These are phyloP conservation scores for Sarcophilus harrisii DNA, from an alignment of 2,797 vertebrate genomes.

Conservation along the genomic window DNA sequence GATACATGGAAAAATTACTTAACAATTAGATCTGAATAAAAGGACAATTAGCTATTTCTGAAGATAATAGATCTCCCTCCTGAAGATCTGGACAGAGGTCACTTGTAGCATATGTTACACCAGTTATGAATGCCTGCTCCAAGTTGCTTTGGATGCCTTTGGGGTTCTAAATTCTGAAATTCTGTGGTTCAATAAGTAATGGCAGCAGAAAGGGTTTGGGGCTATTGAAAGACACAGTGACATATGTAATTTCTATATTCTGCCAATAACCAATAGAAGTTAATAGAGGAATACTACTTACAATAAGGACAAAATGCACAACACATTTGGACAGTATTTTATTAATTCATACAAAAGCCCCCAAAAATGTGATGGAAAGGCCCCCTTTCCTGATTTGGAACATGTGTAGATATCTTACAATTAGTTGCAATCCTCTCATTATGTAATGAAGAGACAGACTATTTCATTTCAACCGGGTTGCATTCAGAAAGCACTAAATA, in stretches of 20 bases:
- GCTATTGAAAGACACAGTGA: not conserved
- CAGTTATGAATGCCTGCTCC: not conserved
- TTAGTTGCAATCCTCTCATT: not conserved
- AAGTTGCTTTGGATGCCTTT: not conserved
- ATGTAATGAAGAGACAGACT: not conserved
- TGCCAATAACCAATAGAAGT: not conserved
- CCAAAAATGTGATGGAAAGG: not conserved
- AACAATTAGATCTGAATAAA: not conserved
- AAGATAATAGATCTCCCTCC: not conserved
- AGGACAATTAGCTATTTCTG: not conserved
- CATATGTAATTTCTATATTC: not conserved
- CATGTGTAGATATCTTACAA: not conserved
- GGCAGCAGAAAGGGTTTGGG: not conserved
- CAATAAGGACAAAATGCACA: not conserved
- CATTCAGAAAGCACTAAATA: not conserved
- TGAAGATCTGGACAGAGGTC: not conserved
- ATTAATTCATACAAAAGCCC: not conserved
- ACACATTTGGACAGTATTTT: not conserved
- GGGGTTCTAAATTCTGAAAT: not conserved
- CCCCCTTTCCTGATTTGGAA: not conserved
- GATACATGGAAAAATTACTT: not conserved
- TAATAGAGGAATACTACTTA: not conserved
- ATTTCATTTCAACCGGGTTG: not conserved
- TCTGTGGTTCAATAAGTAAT: not conserved
- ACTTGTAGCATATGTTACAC: not conserved